These are phyloP conservation scores for Diadegma fenestrale DNA, from an alignment of 2,888 invertebrate species.

Conservation along the genomic window DNA sequence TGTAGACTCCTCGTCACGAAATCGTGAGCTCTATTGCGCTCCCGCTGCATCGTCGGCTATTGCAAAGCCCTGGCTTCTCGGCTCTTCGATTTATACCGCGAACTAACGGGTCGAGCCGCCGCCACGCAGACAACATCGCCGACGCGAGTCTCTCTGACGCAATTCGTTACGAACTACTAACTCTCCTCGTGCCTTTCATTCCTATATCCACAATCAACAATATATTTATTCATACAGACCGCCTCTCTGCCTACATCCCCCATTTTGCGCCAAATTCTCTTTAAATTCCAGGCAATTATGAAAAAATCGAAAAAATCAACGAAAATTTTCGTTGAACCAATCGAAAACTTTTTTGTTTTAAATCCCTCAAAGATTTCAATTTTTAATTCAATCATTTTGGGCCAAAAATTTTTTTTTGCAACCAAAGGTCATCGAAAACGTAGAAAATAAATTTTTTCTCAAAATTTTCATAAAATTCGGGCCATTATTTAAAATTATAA, in stretches of 20 bases:
- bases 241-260: too few species aligned
- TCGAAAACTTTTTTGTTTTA: too few species aligned
- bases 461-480: too few species aligned
- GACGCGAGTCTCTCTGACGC: constrained; percentile 46
- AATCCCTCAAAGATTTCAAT: too few species aligned
- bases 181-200: constrained; percentile 51
- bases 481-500: too few species aligned
- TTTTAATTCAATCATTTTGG: too few species aligned
- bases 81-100: constrained; percentile 37
- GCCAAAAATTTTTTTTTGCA: too few species aligned
- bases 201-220: constrained; percentile 16
- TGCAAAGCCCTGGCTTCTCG: constrained; percentile 50
- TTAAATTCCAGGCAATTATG: not conserved
- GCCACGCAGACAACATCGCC: constrained; percentile 16
- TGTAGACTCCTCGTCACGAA: constrained; percentile 71
- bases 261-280: not conserved
- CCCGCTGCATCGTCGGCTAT: constrained; percentile 67
- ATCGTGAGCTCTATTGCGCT: constrained; percentile 64
- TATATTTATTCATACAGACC: not conserved
- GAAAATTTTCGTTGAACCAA: too few species aligned
- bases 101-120: constrained; percentile 26
- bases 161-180: constrained; percentile 59
- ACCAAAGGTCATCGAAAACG: too few species aligned
- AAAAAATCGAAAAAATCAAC: not conserved
- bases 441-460: too few species aligned